Evolutionary conservation across 2,888 invertebrate genomes (phyloP), one percentile per base, ranked within the genome.

Genomic region (Ypsolopha scabrella): DNA sequence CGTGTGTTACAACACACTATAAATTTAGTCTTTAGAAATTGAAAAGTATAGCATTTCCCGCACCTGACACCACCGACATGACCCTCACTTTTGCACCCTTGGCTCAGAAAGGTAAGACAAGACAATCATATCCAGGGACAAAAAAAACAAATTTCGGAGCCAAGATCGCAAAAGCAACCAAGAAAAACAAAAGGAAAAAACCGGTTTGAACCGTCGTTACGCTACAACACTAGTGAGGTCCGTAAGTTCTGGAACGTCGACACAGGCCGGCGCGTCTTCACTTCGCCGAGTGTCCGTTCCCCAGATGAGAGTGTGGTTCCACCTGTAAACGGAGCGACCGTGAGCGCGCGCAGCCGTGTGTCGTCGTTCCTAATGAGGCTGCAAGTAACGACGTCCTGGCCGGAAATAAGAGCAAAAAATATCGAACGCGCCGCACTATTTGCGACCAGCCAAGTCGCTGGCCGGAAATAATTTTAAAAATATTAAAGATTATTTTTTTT

Each of bases 361-460:
- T 82, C 85, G 85, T 77, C 83, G 85, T 82, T 78, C 83, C 82
- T 77, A 75, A 67, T 75, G 77, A 73, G 80, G 82, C 77, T 71
- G 63, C 61, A 59, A 63, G 24, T 24, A 24, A 24, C 24, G 24
- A 24, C 24, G 11, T 9, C 38, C 37, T 11, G 9, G 6, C 11
- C 36, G 61, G 62, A 24, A 24, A 24, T 24, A 24, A 24, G 24
- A 4, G 24, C 24, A 24, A 24, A 24, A 24, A 24, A 24, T 3
- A 24, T 24, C 24, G 24, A 24, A 24, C 24, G 24, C 24, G 24
- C 24, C 24, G 24, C 24, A 24, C 24, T 24, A 24, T 24, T 24
- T 24, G 24, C 24, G 24, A 24, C 24, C 24, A 24, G 24, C 24
- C 24, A 24, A 24, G 4, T 24, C 4, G 24, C 24, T 24, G 24